phyloP scores from a whole-genome alignment of 2,113 vertebrate genomes.

The Psittacara wagleri region DNA sequence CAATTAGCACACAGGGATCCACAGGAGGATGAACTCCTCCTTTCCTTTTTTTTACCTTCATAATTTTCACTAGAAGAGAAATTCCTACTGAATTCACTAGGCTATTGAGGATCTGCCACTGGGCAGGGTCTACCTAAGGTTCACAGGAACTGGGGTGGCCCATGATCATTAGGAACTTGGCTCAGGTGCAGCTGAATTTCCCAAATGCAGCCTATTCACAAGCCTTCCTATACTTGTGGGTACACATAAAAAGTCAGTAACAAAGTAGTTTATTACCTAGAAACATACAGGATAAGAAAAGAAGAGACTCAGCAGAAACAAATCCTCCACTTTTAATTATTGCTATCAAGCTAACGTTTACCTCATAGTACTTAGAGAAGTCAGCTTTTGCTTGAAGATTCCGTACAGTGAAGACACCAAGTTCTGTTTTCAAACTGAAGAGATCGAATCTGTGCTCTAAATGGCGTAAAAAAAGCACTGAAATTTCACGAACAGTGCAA shows the following conservation, averaged over 20 bases:
- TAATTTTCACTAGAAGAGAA: neutral
- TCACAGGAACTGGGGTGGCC: neutral
- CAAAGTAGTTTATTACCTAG: neutral
- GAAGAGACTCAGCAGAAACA: neutral
- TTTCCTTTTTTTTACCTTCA: neutral
- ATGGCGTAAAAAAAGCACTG: neutral
- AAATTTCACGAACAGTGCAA: conserved; percentile 1
- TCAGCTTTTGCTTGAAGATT: neutral
- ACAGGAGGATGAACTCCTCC: neutral
- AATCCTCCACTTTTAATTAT: neutral
- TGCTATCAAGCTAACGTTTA: neutral
- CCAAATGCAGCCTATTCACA: neutral
- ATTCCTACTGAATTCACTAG: neutral
- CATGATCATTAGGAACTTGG: neutral
- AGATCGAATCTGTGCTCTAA: neutral
- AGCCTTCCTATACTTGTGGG: neutral
- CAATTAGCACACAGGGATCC: neutral
- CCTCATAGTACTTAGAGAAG: neutral
- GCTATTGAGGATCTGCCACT: neutral
- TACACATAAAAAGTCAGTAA: neutral
- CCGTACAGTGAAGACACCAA: neutral
- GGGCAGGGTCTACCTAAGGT: neutral
- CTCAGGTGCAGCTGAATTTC: neutral
- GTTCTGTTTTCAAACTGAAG: neutral
- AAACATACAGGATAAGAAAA: neutral